Conservation (phyloP, 2,888 invertebrate species). For the Hemaris fuciformis region DNA sequence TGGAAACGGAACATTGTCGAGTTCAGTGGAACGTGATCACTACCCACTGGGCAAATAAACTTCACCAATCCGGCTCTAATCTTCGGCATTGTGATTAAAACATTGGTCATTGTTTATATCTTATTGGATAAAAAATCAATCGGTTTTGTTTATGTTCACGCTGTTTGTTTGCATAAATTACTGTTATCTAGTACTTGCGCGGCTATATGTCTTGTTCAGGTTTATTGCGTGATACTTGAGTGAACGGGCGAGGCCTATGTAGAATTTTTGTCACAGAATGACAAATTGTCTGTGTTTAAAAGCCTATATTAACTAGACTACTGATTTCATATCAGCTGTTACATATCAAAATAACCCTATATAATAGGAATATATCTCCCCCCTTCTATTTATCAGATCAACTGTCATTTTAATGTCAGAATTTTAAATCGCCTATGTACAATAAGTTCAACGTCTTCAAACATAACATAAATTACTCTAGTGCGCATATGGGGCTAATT, state of each 20-base stretch:
- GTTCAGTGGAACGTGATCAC: slow-evolving; percentile 43
- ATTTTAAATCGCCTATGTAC: too few species aligned
- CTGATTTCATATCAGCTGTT: neutral
- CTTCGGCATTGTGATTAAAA: slow-evolving; percentile 9
- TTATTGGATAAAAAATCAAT: neutral
- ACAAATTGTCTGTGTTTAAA: slow-evolving; percentile 5
- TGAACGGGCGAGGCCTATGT: neutral
- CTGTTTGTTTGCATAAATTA: slow-evolving; percentile 10
- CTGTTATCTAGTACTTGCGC: slow-evolving; percentile 8
- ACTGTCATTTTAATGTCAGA: too few species aligned
- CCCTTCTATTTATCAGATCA: too few species aligned
- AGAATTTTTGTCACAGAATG: slow-evolving; percentile 11
- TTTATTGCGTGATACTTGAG: slow-evolving; percentile 3
- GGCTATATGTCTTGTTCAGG: slow-evolving; percentile 9
- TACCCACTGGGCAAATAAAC: slow-evolving; percentile 28
- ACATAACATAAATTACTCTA: too few species aligned
- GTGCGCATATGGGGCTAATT: too few species aligned
- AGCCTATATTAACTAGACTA: neutral
- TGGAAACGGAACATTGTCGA: slow-evolving; percentile 60
- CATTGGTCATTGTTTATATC: neutral
- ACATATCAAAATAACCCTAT: neutral
- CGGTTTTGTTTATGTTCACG: neutral
- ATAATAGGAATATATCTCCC: neutral
- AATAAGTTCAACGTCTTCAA: too few species aligned
- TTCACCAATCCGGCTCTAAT: neutral